Evolutionary conservation across 2,797 vertebrate genomes (phyloP).

Genomic region (Limnodromus scolopaceus): DNA sequence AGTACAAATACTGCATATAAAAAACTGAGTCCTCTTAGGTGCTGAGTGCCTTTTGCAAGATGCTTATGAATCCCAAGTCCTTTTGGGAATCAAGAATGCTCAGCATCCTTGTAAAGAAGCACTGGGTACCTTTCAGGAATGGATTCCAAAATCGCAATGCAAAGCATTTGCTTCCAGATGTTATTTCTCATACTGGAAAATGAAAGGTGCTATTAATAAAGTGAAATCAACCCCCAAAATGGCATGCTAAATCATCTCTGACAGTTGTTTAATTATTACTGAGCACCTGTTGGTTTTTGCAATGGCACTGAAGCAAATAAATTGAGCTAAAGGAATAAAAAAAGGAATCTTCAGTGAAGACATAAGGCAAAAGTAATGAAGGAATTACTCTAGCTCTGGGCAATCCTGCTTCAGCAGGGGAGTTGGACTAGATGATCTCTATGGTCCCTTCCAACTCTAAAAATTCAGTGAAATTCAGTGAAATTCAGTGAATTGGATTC

Average conservation of each 20-base stretch:
- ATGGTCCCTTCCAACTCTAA: no score
- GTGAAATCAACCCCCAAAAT: neutral
- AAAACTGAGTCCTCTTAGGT: neutral
- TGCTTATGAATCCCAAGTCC: neutral
- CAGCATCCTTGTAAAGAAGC: neutral
- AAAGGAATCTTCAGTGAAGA: neutral
- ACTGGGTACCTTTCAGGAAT: neutral
- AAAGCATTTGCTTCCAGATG: neutral
- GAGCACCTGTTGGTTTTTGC: neutral
- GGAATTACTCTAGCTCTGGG: no score
- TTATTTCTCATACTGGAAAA: neutral
- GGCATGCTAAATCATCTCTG: neutral
- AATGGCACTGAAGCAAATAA: neutral
- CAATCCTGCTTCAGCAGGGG: no score
- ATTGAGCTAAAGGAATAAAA: neutral
- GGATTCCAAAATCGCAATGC: neutral
- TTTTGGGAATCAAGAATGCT: neutral
- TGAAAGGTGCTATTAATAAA: neutral
- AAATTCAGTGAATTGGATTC: no score
- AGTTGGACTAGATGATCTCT: no score
- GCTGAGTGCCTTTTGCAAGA: neutral
- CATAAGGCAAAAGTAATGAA: neutral
- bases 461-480: no score
- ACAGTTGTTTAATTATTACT: slow-evolving; percentile 1
- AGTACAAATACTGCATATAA: neutral